Conservation (phyloP, 37 sponge, comb jelly and placozoan genomes). For the Geodia barretti region DNA sequence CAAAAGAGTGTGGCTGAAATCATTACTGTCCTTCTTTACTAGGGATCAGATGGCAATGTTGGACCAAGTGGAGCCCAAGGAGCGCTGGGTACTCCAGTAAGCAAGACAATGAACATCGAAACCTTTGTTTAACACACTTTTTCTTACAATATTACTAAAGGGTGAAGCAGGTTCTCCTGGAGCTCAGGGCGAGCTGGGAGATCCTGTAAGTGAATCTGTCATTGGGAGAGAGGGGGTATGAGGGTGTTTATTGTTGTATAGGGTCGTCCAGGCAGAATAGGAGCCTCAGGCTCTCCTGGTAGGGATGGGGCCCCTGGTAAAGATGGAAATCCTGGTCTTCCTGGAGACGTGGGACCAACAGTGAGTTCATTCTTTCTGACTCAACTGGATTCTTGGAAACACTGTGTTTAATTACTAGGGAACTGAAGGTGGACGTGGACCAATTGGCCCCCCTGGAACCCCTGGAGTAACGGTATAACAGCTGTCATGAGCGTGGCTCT, state of each 20-base stretch:
- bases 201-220: constrained; percentile 21
- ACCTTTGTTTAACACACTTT: too few relatives aligned
- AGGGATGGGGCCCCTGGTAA: constrained; percentile 31
- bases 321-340: constrained; percentile 19
- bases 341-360: constrained; percentile 39
- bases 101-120: too few relatives aligned
- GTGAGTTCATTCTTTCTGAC: background rate
- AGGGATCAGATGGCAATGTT: background rate
- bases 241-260: constrained; percentile 2
- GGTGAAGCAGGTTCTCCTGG: constrained; percentile 57
- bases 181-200: constrained; percentile 29
- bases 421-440: constrained; percentile 2
- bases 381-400: background rate
- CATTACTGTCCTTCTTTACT: constrained; percentile 1
- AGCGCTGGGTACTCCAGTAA: background rate
- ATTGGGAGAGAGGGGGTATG: too few relatives aligned
- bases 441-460: constrained; percentile 42
- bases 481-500: background rate
- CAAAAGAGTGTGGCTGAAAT: background rate
- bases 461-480: constrained; percentile 36
- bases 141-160: too few relatives aligned
- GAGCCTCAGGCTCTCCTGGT: constrained; percentile 28
- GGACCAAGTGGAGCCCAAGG: background rate
- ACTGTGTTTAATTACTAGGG: constrained; percentile 3
- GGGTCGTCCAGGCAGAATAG: constrained; percentile 27